phyloP scores from a whole-genome alignment of 2,113 vertebrate genomes.

The Maylandia zebra region DNA sequence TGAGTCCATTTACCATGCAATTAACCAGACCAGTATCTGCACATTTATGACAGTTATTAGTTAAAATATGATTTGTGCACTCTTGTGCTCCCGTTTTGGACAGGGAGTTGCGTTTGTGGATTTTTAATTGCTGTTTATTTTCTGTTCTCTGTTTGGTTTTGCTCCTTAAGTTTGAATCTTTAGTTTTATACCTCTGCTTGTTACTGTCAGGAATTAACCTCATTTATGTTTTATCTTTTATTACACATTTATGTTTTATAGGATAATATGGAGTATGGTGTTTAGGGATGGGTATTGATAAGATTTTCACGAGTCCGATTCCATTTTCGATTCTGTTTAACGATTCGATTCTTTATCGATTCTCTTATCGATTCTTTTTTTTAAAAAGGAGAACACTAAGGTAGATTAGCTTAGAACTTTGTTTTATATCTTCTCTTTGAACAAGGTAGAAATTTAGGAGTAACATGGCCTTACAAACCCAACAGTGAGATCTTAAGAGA shows the following conservation, averaged over 20 bases:
- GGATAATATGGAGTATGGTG: neutral
- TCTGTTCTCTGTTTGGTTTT: neutral
- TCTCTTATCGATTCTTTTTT: too few species aligned
- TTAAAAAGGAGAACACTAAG: too few species aligned
- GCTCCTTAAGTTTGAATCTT: neutral
- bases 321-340: too few species aligned
- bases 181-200: neutral
- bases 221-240: neutral
- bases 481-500: too few species aligned
- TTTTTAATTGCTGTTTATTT: neutral
- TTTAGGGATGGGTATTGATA: too few species aligned
- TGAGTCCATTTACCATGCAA: neutral
- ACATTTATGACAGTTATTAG: neutral
- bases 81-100: neutral
- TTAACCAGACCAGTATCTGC: neutral
- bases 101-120: neutral
- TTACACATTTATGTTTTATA: neutral
- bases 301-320: too few species aligned
- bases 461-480: too few species aligned
- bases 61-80: neutral
- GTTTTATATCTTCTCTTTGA: too few species aligned
- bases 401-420: too few species aligned
- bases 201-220: neutral
- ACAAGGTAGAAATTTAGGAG: too few species aligned
- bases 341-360: too few species aligned